Evolutionary conservation across 2,797 vertebrate genomes (phyloP).

Genomic region (Masticophis lateralis): DNA sequence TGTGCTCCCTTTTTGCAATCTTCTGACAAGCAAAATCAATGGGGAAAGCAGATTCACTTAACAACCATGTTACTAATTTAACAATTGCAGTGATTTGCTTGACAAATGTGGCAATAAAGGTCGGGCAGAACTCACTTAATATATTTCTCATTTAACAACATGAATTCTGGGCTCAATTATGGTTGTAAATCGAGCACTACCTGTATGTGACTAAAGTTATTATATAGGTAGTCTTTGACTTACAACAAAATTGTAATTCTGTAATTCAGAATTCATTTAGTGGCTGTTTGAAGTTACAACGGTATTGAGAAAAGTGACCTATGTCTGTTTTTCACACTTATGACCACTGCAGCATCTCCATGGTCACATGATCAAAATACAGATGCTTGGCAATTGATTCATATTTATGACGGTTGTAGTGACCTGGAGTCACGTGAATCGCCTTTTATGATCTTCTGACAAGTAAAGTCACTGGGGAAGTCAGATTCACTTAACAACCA

Average conservation of each 20-base stretch:
- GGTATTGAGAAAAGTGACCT: not conserved
- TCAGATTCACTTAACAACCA: no score
- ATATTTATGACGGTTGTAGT: not conserved
- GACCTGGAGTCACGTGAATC: no score
- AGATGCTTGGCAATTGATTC: not conserved
- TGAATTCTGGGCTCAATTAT: not conserved
- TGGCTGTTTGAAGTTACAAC: not conserved
- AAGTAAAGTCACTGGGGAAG: no score
- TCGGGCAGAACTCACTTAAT: not conserved
- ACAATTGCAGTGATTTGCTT: not conserved
- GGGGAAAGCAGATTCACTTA: not conserved
- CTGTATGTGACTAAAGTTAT: not conserved
- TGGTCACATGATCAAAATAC: not conserved
- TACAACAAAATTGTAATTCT: not conserved
- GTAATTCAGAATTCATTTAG: not conserved
- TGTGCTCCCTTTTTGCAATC: no score
- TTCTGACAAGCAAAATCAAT: no score
- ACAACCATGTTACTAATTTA: not conserved
- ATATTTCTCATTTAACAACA: not conserved
- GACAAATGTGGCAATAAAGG: not conserved
- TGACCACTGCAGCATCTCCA: not conserved
- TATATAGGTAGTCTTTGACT: not conserved
- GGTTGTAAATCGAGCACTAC: not conserved
- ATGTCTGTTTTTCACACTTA: not conserved
- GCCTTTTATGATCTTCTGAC: no score